Evolutionary conservation across 2,113 vertebrate genomes (phyloP).

Genomic region (Rhabdomys dilectus): DNA sequence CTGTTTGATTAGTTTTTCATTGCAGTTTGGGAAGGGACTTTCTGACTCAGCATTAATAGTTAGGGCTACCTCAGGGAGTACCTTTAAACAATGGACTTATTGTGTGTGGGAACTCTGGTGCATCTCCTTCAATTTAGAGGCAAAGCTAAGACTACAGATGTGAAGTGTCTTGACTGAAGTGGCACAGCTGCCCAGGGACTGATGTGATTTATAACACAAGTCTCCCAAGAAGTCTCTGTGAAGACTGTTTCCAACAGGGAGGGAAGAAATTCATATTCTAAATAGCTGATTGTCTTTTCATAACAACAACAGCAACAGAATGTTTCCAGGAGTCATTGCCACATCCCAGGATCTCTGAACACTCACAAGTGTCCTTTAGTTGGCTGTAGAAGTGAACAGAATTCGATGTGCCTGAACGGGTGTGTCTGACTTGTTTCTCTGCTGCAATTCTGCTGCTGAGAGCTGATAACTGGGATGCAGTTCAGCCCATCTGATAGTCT

Average conservation of each 20-base stretch:
- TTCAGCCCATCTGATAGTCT: not conserved
- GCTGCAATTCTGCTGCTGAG: not conserved
- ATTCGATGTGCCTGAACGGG: not conserved
- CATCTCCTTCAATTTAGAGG: not conserved
- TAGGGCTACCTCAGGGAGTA: not conserved
- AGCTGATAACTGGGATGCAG: not conserved
- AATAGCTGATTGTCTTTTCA: constrained; percentile 2
- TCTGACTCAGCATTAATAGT: not conserved
- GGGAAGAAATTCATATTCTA: constrained; percentile 5
- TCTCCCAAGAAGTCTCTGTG: not conserved
- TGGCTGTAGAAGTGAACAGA: not conserved
- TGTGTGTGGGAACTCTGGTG: not conserved
- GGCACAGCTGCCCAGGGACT: not conserved
- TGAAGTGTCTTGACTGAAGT: not conserved
- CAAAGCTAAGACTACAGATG: not conserved
- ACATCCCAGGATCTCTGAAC: not conserved
- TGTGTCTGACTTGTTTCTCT: not conserved
- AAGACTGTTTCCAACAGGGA: not conserved
- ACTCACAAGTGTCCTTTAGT: not conserved
- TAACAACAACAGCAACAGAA: not conserved
- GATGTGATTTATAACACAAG: not conserved
- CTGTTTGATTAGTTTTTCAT: not conserved
- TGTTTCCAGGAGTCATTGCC: not conserved
- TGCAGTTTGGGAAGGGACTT: not conserved
- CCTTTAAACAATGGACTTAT: not conserved